Base-by-base conservation (phyloP, 2,797 vertebrate species). In the Schizothorax lantsangensis region DNA sequence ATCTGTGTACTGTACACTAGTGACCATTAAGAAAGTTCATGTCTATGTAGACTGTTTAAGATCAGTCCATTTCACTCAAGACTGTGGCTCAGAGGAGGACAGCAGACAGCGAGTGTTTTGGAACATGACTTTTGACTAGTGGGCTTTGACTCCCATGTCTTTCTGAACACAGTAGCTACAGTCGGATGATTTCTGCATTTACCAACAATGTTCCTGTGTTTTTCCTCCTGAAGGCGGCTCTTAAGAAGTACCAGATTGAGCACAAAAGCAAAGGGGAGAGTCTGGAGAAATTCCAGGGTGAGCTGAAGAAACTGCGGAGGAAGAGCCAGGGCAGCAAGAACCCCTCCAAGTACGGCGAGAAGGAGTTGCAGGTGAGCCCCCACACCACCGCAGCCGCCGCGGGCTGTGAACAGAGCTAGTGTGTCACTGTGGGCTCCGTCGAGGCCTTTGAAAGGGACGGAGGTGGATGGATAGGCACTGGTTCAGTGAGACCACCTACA, bases 261-360 rank as follows among this genome's bases (percentile, higher is more conserved):
- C 97, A 99, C 92, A 96, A 98, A 94, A 97, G 93, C 95, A 98
- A 97, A 93, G 96, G 97, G 2, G 98, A 99, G 38, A 96, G 97
- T 0, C 94, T 99, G 66, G 98, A 99, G 92, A 99, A 99, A 92
- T 98, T 97, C 93, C 98, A 99, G 94, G 96, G 91, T 0, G 98
- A 99, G 92, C 96, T 99, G 93, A 99, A 98, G 95, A 99, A 99
- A 45, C 96, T 99, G 4, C 96, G 98, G 81, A 96, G 98, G 93
- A 99, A 99, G 95, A 99, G 98, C 94, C 98, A 99, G 88, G 98
- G 97, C 86, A 99, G 98, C 95, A 99, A 98, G 94, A 99, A 99
- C 92, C 98, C 98, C 0, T 97, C 98, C 92, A 99, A 99, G 80
- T 99, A 99, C 81, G 97, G 97, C 0, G 98, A 99, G 91, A 99